Base-by-base conservation (phyloP, 2,888 invertebrate genomes). In the Nomada goodeniana region DNA sequence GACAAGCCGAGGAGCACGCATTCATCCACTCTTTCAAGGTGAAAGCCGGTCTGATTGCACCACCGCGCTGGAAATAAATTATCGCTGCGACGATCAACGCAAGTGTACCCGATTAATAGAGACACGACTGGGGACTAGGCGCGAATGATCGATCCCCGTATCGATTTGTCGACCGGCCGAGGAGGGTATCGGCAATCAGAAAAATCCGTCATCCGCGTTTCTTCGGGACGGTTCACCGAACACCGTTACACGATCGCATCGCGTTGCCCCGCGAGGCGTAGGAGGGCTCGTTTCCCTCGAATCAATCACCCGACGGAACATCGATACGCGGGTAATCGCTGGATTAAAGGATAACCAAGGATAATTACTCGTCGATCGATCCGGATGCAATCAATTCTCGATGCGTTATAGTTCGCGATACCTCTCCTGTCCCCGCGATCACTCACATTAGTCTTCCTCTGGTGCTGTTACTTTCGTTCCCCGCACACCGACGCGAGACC, bases 321-420 rank as follows among this genome's bases (percentile, higher is more conserved):
- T 84, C 86, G 86, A 86, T 88, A 88, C 85, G 82, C 80, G 82
- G 85, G 83, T 87, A 87, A 89, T 85, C 87, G 85, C 73, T 67
- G 86, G 88, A 89, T 89, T 87, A 90, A 89, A 84, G 88, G 88
- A 88, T 90, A 86, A 86, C 89, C 86, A 72, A 81, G 80, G 89
- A 84, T 89, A 90, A 90, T 89, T 90, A 89, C 87, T 86, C 83
- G 84, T 70, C 82, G 78, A 79, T 80, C 88, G 86, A 89, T 89
- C 86, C 87, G 87, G 81, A 82, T 80, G 84, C 88, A 89, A 89
- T 89, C 88, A 89, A 89, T 89, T 89, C 84, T 84, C 86, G 86
- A 88, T 88, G 84, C 87, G 85, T 83, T 82, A 81, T 83, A 82
- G 80, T 84, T 86, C 65, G 78, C 84, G 60, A 55, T 63, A 65